A percentile compares a stretch with the other conserved stretches of the same genome.
Conservation (phyloP, 2,797 vertebrate species). For the Sorex maritimensis region DNA sequence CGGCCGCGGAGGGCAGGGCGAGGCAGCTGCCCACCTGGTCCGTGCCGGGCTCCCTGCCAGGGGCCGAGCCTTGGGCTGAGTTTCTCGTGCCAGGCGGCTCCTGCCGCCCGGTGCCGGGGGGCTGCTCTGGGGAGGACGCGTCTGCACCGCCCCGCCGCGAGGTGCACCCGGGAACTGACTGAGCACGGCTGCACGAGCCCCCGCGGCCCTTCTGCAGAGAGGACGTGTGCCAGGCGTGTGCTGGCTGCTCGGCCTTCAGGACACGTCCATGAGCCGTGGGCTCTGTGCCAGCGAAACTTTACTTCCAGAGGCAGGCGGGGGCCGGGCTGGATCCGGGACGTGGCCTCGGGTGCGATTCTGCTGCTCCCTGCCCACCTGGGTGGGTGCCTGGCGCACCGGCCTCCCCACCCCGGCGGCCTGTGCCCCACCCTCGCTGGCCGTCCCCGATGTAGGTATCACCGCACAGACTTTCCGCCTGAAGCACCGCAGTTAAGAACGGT, state of each 20-base stretch:
- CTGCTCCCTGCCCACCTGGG: background rate
- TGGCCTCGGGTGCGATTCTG: background rate
- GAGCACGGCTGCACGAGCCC: no score
- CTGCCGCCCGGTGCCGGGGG: no score
- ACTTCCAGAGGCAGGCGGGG: slow-evolving; percentile 33
- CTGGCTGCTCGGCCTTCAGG: background rate
- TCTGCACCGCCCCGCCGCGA: no score
- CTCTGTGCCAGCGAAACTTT: slow-evolving; percentile 35
- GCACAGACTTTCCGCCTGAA: background rate
- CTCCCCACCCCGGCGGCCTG: background rate
- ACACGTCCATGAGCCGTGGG: background rate
- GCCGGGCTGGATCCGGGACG: background rate
- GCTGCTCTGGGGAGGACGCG: no score
- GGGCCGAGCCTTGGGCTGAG: no score
- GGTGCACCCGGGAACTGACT: no score
- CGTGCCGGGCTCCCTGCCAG: no score
- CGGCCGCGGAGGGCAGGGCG: background rate
- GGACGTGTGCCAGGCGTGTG: background rate
- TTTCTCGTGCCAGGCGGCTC: no score
- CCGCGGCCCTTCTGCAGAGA: background rate
- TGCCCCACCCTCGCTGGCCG: background rate
- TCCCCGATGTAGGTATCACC: background rate
- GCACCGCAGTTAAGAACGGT: slow-evolving; percentile 13
- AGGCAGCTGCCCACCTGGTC: no score
- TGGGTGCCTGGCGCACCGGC: background rate